Conservation (phyloP, 1,140 invertebrate genomes). For the Ostrea edulis region DNA sequence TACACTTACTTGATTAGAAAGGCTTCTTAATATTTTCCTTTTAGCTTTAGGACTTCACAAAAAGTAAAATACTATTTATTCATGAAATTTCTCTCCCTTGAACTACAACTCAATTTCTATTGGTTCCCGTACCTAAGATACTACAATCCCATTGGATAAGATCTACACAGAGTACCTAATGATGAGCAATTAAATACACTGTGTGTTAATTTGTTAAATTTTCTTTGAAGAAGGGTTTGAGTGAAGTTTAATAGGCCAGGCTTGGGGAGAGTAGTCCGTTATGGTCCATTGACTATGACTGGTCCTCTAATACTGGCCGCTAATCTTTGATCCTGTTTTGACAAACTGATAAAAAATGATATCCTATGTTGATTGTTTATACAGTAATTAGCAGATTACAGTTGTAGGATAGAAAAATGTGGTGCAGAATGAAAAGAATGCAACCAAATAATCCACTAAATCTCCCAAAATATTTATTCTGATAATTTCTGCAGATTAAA, state of each 20-base stretch:
- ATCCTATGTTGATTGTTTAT: neutral
- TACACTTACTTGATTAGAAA: neutral
- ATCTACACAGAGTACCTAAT: neutral
- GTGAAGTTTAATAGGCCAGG: neutral
- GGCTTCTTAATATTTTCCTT: slow-evolving; percentile 1
- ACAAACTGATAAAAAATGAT: neutral
- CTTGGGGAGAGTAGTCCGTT: neutral
- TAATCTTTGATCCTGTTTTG: slow-evolving; percentile 13
- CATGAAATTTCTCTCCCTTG: neutral
- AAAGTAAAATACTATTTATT: neutral
- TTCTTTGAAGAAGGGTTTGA: slow-evolving; percentile 33
- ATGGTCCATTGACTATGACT: neutral
- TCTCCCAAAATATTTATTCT: neutral
- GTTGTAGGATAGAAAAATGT: neutral
- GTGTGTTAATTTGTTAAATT: neutral
- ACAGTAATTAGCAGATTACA: neutral
- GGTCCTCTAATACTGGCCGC: neutral
- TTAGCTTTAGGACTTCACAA: neutral
- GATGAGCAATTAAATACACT: neutral
- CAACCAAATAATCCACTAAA: neutral
- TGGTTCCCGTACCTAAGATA: neutral
- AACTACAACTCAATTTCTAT: neutral
- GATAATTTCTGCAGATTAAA: neutral
- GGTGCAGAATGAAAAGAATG: neutral
- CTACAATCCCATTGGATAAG: neutral